Evolutionary conservation across 2,888 invertebrate species (phyloP), one percentile per base, ranked within the genome.

Genomic region (Acanthosepion esculentum): DNA sequence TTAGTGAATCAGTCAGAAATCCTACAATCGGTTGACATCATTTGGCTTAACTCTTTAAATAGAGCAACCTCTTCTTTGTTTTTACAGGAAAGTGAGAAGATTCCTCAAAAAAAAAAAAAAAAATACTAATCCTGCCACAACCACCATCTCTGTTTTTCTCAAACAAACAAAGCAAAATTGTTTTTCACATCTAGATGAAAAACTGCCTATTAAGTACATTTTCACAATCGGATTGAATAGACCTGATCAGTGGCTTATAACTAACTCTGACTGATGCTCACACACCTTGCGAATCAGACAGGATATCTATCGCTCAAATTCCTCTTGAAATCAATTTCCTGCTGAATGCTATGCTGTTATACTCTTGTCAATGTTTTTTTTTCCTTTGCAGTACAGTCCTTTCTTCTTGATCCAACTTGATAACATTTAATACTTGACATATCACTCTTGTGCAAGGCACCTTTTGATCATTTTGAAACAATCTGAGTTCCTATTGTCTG

Each of bases 11-110:
- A 78, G 78, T 78, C 78, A 78, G 59, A 78, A 78, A 78, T 78
- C 78, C 78, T 78, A 78, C 78, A 78, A 78, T 78, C 78, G 78
- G 78, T 78, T 78, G n/a, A 78, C n/a, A 78, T 78, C 78, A 78
- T 78, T 78, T 78, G 78, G 78, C 78, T n/a, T 78, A 33, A 78
- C 78, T 78, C 33, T 78, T 78, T 78, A 78, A 78, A 78, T 78
- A 78, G n/a, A 78, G 78, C n/a, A 78, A 78, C 78, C 78, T 78
- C 33, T 33, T 78, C 78, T 33, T 78, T 78, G 78, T 78, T 78
- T 78, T 78, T 78, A 78, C 78, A 78, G 78, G 33, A 78, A 78
- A n/a, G 78, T 78, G 78, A 78, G n/a, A 78, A n/a, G n/a, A n/a
- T 59, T 59, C 20, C 23, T 59, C 5, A 23, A 23, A 59, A 59